Conservation (phyloP, 2,888 invertebrate species). For the Marasmarcha lunaedactyla region DNA sequence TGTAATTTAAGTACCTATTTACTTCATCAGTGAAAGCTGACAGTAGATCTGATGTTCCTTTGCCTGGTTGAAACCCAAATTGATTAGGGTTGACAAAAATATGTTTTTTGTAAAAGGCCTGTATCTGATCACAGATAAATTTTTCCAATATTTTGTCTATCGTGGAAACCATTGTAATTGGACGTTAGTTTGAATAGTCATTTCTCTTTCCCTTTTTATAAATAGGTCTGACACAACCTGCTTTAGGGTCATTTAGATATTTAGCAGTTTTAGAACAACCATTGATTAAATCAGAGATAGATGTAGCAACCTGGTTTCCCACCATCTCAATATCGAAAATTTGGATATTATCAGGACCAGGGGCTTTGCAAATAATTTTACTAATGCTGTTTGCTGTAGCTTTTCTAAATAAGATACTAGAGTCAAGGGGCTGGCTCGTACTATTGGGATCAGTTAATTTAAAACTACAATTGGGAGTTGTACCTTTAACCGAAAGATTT, state of each 20-base stretch:
- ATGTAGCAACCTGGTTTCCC: no score
- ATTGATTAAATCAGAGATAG: conserved; percentile 14
- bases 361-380: no score
- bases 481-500: no score
- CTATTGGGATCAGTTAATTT: no score
- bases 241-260: conserved; percentile 12
- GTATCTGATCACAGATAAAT: background rate
- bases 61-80: conserved; percentile 9
- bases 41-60: conserved; percentile 7
- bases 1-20: conserved; percentile 6
- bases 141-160: background rate
- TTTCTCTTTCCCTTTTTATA: conserved; percentile 3
- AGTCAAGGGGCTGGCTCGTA: no score
- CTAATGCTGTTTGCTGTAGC: no score
- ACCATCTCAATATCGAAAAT: no score
- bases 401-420: no score
- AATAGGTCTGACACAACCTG: conserved; percentile 15
- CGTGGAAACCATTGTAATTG: conserved; percentile 1
- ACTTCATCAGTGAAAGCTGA: conserved; percentile 11
- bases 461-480: no score
- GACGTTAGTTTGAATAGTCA: conserved; percentile 2
- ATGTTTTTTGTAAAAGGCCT: conserved; percentile 6
- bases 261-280: conserved; percentile 1
- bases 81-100: conserved; percentile 8
- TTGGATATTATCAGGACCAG: conserved; percentile 12